Conservation (phyloP, 2,888 invertebrate species). For the Idaea straminata region DNA sequence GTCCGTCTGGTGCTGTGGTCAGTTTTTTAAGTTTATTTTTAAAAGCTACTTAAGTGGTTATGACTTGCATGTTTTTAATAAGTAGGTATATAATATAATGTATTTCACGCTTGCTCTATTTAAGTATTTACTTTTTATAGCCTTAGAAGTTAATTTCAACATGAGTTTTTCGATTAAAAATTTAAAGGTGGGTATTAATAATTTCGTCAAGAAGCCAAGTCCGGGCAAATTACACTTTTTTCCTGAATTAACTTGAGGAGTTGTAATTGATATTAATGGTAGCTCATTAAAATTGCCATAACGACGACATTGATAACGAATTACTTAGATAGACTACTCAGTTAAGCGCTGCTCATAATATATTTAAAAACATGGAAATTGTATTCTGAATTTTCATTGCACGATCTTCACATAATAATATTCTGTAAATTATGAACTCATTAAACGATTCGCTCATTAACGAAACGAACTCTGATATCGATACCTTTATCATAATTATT, state of each 20-base stretch:
- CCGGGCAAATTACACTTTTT: too few species aligned
- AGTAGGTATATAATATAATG: not conserved
- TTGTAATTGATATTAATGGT: too few species aligned
- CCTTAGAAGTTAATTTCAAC: not conserved
- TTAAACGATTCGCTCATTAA: conserved; percentile 53
- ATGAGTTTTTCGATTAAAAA: not conserved
- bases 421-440: conserved; percentile 18
- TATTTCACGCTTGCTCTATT: not conserved
- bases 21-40: conserved; percentile 2
- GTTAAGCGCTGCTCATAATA: not conserved
- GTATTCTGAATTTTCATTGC: conserved; percentile 25
- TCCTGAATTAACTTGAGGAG: too few species aligned
- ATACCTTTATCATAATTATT: conserved; percentile 63
- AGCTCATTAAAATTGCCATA: too few species aligned
- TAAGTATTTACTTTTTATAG: not conserved
- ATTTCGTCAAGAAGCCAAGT: too few species aligned
- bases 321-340: not conserved
- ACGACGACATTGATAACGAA: too few species aligned
- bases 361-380: conserved; percentile 10
- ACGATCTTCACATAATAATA: conserved; percentile 14
- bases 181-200: not conserved
- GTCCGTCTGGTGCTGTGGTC: conserved; percentile 1
- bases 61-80: not conserved
- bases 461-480: conserved; percentile 52
- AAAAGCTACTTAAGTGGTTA: conserved; percentile 1